Evolutionary conservation across 2,113 vertebrate species (phyloP).

Genomic region (Apeltes quadracus): DNA sequence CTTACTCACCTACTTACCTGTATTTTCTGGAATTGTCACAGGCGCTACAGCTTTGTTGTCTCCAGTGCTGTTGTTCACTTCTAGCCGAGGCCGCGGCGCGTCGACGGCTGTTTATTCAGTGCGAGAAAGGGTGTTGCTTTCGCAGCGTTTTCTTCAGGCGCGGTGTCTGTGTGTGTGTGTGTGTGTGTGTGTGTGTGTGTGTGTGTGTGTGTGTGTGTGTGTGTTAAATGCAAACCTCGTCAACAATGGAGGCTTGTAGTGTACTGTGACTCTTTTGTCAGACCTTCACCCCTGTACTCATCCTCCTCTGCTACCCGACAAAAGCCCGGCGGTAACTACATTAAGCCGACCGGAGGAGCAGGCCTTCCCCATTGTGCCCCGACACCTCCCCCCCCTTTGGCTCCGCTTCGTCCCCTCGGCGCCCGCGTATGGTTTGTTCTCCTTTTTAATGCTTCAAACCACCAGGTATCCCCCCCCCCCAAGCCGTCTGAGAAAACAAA

Average conservation of each 20-base stretch:
- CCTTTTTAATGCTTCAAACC: slow-evolving; percentile 48
- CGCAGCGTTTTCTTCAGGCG: no score
- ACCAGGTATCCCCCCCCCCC: slow-evolving; percentile 31
- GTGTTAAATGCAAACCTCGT: slow-evolving; percentile 41
- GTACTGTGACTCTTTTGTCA: slow-evolving; percentile 55
- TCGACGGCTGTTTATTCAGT: no score
- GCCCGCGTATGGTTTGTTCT: slow-evolving; percentile 71
- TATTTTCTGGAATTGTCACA: no score
- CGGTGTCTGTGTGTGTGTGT: no score
- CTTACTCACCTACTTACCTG: no score
- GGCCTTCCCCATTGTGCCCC: slow-evolving; percentile 73
- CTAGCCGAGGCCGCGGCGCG: no score
- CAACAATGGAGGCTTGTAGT: slow-evolving; percentile 66
- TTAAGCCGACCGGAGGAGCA: slow-evolving; percentile 76
- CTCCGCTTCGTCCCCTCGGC: slow-evolving; percentile 63
- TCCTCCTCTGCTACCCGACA: slow-evolving; percentile 68
- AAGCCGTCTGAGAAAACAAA: slow-evolving; percentile 72
- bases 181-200: no score
- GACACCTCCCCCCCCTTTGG: slow-evolving; percentile 75
- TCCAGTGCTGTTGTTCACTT: no score
- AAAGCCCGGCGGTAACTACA: slow-evolving; percentile 73
- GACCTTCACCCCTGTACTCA: slow-evolving; percentile 67
- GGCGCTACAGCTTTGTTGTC: no score
- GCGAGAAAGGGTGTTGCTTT: no score
- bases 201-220: no score